A percentile compares a stretch with the other conserved stretches of the same genome.
These are phyloP conservation scores for Rattus norvegicus DNA, from an alignment of 2,113 vertebrate genomes.

Conservation along the genomic window GRCr8 NC_086022.1:83777001-83777500, in stretches of 20 bases:
- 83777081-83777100: background rate
- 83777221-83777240: slow-evolving; percentile 72
- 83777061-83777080: background rate
- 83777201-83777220: slow-evolving; percentile 76
- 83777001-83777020: slow-evolving; percentile 59
- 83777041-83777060: background rate
- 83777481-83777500: background rate
- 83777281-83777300: slow-evolving; percentile 8
- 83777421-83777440: background rate
- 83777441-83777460: background rate
- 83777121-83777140: background rate
- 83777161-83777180: slow-evolving; percentile 78
- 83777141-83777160: slow-evolving; percentile 35
- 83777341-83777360: background rate
- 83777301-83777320: slow-evolving; percentile 29
- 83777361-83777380: background rate
- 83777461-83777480: background rate
- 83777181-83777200: slow-evolving; percentile 63
- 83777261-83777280: background rate
- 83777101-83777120: slow-evolving; percentile 20
- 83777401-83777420: background rate
- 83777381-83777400: background rate
- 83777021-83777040: background rate
- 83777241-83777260: slow-evolving; percentile 47
- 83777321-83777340: background rate